Base-by-base conservation (phyloP, 2,888 invertebrate species). In the Drosophila falleni region DNA sequence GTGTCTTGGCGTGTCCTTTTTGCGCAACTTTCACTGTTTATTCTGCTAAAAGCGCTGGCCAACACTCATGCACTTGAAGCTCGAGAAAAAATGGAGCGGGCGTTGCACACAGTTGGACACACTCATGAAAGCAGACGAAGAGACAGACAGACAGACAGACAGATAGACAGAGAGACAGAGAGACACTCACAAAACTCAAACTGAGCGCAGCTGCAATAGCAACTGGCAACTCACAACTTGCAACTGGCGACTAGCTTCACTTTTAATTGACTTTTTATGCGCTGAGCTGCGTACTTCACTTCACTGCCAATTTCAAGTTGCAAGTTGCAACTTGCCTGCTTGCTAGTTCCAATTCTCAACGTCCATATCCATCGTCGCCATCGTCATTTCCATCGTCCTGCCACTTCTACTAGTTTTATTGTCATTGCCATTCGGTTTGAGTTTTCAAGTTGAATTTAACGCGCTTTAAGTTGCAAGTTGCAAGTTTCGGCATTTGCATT, bases 181-280 rank as follows among this genome's bases (percentile, higher is more conserved):
- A 42, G 56, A 55, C 54, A 44, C 41, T 41, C 42, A 53, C 44
- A 51, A 55, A 78, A 77, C 78, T 71, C 49, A 72, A 82, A 85
- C 82, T 59, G 64, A 88, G 59, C 71, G 70, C 80, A 88, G 83
- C 83, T 83, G 83, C 63, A 88, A 88, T 70, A 77, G 76, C 81
- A 78, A 61, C 61, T 50, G 60, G 72, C 59, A 70, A 78, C 61
- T 50, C 54, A 69, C 59, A 70, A 78, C 70, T 50, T n/a, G 70
- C 54, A 62, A 80, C 78, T 78, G 73, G 75, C 77, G 70, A 51
- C 68, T 55, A 37, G 73, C 71, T 74, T 69, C 76, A 60, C 77
- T 87, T 89, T 90, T 90, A 89, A 89, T 90, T 90, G 89, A 90
- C 89, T 89, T 89, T 89, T 88, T 89, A 89, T 89, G 90, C 82